A percentile compares a stretch with the other conserved stretches of the same genome.
Evolutionary conservation across 1,140 invertebrate species (phyloP).

Genomic region (Plectus sambesii): DNA sequence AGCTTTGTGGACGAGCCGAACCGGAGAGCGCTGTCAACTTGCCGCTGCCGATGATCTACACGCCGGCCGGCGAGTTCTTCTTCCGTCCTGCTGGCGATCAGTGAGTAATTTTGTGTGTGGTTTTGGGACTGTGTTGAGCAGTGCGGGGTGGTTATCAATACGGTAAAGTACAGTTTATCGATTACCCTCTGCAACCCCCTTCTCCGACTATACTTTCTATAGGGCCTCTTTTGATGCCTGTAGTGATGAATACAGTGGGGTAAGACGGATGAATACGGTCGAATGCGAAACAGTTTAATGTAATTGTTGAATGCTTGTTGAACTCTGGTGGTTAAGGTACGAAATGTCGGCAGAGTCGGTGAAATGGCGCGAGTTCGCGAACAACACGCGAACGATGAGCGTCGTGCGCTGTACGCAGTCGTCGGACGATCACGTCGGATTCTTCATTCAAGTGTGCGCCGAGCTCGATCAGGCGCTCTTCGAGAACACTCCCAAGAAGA

Average conservation of each 20-base stretch:
- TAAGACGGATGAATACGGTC: no score
- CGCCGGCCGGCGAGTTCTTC: constrained; percentile 68
- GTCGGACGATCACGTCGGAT: constrained; percentile 48
- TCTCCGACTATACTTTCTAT: no score
- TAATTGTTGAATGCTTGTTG: neutral
- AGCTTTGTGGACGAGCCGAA: constrained; percentile 59
- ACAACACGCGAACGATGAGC: constrained; percentile 17
- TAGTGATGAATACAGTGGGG: no score
- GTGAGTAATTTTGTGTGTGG: constrained; percentile 29
- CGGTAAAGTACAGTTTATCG: no score
- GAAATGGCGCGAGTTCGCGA: constrained; percentile 45
- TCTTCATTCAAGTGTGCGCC: constrained; percentile 52
- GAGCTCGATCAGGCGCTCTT: neutral
- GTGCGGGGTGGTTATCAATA: no score
- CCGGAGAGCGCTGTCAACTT: constrained; percentile 58
- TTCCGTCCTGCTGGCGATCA: constrained; percentile 53
- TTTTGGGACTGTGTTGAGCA: no score
- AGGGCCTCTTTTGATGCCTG: no score
- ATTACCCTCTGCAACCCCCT: no score
- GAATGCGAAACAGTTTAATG: constrained; percentile 48
- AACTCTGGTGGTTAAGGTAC: constrained; percentile 31
- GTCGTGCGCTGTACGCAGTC: constrained; percentile 37
- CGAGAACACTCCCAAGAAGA: neutral
- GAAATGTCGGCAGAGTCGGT: constrained; percentile 37
- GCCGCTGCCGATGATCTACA: constrained; percentile 73